Conservation (phyloP, 2,113 vertebrate species). For the Limnothrissa miodon region DNA sequence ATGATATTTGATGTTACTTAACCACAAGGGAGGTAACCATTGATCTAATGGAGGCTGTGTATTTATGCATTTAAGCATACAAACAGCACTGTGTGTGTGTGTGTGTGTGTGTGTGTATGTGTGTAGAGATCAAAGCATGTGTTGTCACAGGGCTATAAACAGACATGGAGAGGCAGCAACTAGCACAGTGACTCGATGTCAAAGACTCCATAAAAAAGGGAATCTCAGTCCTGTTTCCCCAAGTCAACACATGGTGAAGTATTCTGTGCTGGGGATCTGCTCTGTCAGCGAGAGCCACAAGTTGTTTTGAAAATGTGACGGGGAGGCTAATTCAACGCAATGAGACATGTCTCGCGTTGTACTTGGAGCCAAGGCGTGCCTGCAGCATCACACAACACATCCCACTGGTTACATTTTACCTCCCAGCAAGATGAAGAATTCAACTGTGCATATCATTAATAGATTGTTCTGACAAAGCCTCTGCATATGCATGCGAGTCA, state of each 20-base stretch:
- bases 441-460: conserved; percentile 59
- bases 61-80: not conserved
- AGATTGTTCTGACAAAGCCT: conserved; percentile 57
- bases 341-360: conserved; percentile 48
- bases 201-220: not conserved
- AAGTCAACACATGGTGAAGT: not conserved
- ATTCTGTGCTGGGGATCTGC: not conserved
- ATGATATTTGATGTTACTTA: not conserved
- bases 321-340: conserved; percentile 56
- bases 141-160: not conserved
- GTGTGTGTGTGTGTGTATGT: not conserved
- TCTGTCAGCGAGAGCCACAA: conserved; percentile 41
- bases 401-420: conserved; percentile 59
- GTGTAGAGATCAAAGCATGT: not conserved
- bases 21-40: not conserved
- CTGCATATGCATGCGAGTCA: conserved; percentile 55
- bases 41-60: not conserved
- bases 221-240: not conserved
- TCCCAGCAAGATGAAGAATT: conserved; percentile 54
- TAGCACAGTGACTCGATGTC: not conserved
- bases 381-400: conserved; percentile 39
- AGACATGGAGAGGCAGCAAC: not conserved
- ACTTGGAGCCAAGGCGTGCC: conserved; percentile 40
- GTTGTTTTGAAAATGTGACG: conserved; percentile 46
- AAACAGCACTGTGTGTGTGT: not conserved